Evolutionary conservation across 2,113 vertebrate genomes (phyloP).

Genomic region (Oreotrochilus melanogaster): DNA sequence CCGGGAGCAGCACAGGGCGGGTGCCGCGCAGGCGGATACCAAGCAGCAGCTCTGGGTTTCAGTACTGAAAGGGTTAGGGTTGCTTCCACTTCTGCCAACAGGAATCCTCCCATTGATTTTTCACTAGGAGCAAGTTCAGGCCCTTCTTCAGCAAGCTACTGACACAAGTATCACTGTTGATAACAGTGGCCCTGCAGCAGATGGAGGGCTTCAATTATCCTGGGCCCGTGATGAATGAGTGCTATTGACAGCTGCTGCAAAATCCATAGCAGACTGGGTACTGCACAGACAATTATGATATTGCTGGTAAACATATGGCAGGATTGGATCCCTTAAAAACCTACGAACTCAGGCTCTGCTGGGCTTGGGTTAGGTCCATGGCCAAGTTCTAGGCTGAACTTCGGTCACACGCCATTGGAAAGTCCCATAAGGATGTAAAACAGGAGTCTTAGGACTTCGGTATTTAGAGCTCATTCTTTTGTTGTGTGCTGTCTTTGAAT

Average conservation of each 20-base stretch:
- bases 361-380: slow-evolving; percentile 24
- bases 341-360: background rate
- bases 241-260: slow-evolving; percentile 72
- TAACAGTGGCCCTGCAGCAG: slow-evolving; percentile 65
- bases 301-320: slow-evolving; percentile 67
- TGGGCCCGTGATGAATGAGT: slow-evolving; percentile 52
- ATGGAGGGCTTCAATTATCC: slow-evolving; percentile 72
- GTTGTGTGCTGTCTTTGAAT: background rate
- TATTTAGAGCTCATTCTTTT: background rate
- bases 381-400: slow-evolving; percentile 45
- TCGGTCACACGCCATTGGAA: background rate
- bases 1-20: background rate
- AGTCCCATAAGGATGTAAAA: background rate
- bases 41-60: background rate
- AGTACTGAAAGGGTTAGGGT: slow-evolving; percentile 51
- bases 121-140: slow-evolving; percentile 51
- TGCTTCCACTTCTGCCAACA: background rate
- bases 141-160: slow-evolving; percentile 61
- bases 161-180: slow-evolving; percentile 66
- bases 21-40: fast-evolving
- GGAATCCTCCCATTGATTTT: slow-evolving; percentile 53
- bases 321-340: slow-evolving; percentile 15
- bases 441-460: background rate
- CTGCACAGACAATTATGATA: slow-evolving; percentile 65
- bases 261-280: slow-evolving; percentile 69